phyloP scores from a whole-genome alignment of 1,140 invertebrate genomes.

The Drosophila melanica region DNA sequence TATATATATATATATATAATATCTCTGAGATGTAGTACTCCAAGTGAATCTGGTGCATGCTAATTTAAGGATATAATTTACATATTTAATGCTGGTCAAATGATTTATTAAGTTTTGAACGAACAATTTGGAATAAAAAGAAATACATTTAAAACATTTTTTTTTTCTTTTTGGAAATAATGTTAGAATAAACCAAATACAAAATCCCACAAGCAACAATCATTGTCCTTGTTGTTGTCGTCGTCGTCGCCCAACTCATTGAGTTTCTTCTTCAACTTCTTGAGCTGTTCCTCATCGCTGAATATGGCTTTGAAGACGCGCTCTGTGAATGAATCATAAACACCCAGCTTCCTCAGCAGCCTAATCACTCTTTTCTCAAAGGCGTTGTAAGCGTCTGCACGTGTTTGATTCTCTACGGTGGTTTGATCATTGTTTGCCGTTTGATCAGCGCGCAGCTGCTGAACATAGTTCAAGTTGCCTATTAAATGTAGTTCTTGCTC shows the following conservation, averaged over 20 bases:
- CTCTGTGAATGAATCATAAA: constrained; percentile 29
- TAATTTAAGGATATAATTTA: too few species aligned
- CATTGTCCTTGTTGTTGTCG: not conserved
- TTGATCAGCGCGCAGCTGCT: too few species aligned
- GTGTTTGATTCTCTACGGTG: not conserved
- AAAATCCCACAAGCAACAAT: constrained; percentile 31
- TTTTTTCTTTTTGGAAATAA: not conserved
- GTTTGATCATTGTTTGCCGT: too few species aligned
- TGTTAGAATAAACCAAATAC: constrained; percentile 32
- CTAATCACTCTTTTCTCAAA: constrained; percentile 36
- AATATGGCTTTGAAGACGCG: constrained; percentile 47
- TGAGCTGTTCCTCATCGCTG: constrained; percentile 40
- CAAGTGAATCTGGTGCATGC: too few species aligned
- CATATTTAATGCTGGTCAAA: too few species aligned
- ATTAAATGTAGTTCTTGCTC: not conserved
- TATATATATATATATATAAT: too few species aligned
- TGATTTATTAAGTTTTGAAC: too few species aligned
- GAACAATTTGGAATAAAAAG: too few species aligned
- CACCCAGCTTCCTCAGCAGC: constrained; percentile 35
- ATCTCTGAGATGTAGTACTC: too few species aligned
- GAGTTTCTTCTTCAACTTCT: constrained; percentile 33
- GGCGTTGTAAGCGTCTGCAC: not conserved
- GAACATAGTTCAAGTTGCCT: not conserved
- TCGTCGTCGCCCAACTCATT: constrained; percentile 24
- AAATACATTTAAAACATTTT: not conserved